Evolutionary conservation across 2,113 vertebrate species (phyloP).

Genomic region (Progne subis): DNA sequence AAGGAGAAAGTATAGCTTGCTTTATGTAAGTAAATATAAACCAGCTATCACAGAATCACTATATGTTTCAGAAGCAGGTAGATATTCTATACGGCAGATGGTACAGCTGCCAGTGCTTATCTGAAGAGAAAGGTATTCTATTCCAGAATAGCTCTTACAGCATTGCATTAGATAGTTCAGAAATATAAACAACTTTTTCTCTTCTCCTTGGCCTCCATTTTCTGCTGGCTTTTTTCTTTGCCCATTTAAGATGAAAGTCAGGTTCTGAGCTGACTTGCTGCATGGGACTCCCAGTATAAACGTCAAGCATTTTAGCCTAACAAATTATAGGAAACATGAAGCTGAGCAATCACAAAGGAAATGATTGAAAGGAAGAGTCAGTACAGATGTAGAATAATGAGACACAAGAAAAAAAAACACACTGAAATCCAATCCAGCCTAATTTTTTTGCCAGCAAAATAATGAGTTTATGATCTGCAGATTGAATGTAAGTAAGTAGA

Average conservation of each 20-base stretch:
- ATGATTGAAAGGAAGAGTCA: conserved; percentile 66
- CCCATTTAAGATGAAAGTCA: conserved; percentile 56
- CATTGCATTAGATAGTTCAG: conserved; percentile 62
- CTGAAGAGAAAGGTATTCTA: conserved; percentile 54
- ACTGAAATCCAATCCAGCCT: conserved; percentile 41
- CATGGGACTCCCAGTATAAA: conserved; percentile 38
- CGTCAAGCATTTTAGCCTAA: conserved; percentile 50
- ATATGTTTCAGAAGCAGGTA: conserved; percentile 56
- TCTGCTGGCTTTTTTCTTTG: conserved; percentile 45
- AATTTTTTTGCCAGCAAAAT: conserved; percentile 42
- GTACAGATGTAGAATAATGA: conserved; percentile 52
- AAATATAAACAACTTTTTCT: conserved; percentile 54
- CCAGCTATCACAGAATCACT: conserved; percentile 29
- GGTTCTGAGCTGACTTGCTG: conserved; percentile 22
- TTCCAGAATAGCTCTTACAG: conserved; percentile 43
- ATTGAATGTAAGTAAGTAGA: conserved; percentile 66
- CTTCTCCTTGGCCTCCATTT: conserved; percentile 54
- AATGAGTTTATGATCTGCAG: conserved; percentile 62
- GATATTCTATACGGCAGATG: conserved; percentile 48
- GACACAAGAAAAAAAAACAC: neutral
- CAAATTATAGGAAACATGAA: conserved; percentile 61
- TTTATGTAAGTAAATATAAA: conserved; percentile 47
- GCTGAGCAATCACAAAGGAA: conserved; percentile 64
- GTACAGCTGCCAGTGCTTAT: conserved; percentile 55
- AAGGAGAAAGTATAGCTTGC: conserved; percentile 19